Percentiles rank a stretch among this genome's conserved stretches.
Conservation (phyloP, 2,113 vertebrate species). For the Cairina moschata region DNA sequence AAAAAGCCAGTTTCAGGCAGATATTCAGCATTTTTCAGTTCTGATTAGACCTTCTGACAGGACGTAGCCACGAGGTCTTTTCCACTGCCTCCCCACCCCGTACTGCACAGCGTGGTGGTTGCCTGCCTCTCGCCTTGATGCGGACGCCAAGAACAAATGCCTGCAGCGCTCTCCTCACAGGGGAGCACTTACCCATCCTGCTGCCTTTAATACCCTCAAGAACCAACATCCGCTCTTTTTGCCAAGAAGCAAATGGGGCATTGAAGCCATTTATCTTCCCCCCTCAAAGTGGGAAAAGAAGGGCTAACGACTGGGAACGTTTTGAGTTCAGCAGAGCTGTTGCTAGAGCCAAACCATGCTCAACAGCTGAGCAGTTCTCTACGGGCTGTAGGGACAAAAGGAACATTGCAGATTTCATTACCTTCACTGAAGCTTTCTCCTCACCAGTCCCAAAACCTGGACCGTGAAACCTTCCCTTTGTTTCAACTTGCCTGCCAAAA, state of each 20-base stretch:
- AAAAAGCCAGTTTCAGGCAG: neutral
- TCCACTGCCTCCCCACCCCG: neutral
- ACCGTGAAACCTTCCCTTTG: neutral
- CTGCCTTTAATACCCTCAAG: neutral
- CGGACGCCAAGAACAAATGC: neutral
- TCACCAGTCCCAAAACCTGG: neutral
- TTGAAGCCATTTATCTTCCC: neutral
- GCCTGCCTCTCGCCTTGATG: neutral
- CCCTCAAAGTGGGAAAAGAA: neutral
- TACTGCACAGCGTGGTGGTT: accelerated
- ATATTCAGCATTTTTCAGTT: accelerated
- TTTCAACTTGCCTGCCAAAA: neutral
- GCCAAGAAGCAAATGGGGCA: neutral
- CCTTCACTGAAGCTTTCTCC: neutral
- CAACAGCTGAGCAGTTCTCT: neutral
- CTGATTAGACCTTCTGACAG: neutral
- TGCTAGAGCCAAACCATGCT: neutral
- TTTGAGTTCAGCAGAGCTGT: neutral
- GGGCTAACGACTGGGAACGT: neutral
- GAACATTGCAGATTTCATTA: neutral
- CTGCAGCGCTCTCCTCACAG: neutral
- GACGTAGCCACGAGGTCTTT: neutral
- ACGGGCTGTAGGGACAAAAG: neutral
- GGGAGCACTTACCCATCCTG: neutral
- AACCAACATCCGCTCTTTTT: neutral